phyloP scores from a whole-genome alignment of 2,113 vertebrate species.

The Micromys minutus region DNA sequence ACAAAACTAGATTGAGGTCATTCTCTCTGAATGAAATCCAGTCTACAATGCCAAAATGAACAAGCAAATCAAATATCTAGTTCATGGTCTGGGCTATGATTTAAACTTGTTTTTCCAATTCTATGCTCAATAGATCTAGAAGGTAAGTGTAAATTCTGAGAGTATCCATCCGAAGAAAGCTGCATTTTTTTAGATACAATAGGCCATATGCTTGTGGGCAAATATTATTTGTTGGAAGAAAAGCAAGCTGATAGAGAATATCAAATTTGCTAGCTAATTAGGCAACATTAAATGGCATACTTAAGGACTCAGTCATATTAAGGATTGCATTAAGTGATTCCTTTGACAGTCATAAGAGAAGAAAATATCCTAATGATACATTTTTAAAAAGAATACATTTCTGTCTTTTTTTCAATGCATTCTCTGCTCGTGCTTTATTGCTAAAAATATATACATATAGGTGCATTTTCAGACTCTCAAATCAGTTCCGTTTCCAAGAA shows the following conservation, averaged over 20 bases:
- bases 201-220: neutral
- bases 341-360: neutral
- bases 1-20: neutral
- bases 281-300: neutral
- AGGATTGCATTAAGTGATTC: neutral
- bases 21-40: rapidly evolving
- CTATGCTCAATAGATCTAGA: neutral
- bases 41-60: neutral
- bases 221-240: neutral
- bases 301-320: neutral
- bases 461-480: slow-evolving; percentile 86
- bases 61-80: neutral
- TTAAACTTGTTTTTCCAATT: neutral
- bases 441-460: slow-evolving; percentile 85
- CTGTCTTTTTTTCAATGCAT: slow-evolving; percentile 81
- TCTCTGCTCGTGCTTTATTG: slow-evolving; percentile 90
- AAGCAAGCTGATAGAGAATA: neutral
- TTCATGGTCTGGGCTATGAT: neutral
- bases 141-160: neutral
- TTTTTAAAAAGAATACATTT: neutral
- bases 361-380: neutral
- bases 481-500: slow-evolving; percentile 86
- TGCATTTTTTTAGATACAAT: neutral
- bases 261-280: neutral
- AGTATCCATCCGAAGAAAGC: neutral